A percentile compares a stretch with the other conserved stretches of the same genome.
These are phyloP conservation scores for Gadus chalcogrammus DNA, from an alignment of 2,113 vertebrate species.

Conservation along the genomic window DNA sequence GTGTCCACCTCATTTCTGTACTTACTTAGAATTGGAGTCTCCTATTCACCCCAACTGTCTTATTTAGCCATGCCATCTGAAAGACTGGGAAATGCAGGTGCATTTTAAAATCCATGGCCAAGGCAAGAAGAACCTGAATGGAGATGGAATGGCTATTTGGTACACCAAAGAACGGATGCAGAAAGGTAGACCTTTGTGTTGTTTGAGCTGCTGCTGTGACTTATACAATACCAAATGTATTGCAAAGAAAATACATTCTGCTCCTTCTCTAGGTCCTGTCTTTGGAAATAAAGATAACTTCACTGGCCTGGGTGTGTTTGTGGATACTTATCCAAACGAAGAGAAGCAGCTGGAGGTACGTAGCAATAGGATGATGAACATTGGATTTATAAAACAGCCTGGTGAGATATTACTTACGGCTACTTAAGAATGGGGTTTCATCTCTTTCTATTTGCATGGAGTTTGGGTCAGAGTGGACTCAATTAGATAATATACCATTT, in stretches of 20 bases:
- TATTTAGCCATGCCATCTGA: constrained; percentile 86
- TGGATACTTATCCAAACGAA: constrained; percentile 98
- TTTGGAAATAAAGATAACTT: constrained; percentile 97
- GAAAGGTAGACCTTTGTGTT: constrained; percentile 69
- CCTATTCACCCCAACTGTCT: not conserved
- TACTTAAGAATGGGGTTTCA: too few relatives aligned
- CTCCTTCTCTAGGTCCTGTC: constrained; percentile 80
- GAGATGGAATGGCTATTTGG: constrained; percentile 92
- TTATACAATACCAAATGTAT: too few relatives aligned
- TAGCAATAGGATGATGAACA: not conserved
- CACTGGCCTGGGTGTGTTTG: constrained; percentile 90
- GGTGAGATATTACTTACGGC: too few relatives aligned
- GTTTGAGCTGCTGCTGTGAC: too few relatives aligned
- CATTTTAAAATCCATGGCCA: constrained; percentile 95
- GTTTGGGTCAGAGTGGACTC: too few relatives aligned
- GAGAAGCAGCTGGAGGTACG: constrained; percentile 95
- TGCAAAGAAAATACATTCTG: too few relatives aligned
- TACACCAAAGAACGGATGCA: constrained; percentile 95
- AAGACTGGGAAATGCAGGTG: constrained; percentile 96
- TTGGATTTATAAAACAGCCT: too few relatives aligned
- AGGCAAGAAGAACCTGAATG: constrained; percentile 96
- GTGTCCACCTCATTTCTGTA: too few relatives aligned
- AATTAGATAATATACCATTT: too few relatives aligned
- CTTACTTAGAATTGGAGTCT: too few relatives aligned
- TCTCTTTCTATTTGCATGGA: too few relatives aligned